phyloP scores from a whole-genome alignment of 2,113 vertebrate species.

The Thinocorus orbignyianus region DNA sequence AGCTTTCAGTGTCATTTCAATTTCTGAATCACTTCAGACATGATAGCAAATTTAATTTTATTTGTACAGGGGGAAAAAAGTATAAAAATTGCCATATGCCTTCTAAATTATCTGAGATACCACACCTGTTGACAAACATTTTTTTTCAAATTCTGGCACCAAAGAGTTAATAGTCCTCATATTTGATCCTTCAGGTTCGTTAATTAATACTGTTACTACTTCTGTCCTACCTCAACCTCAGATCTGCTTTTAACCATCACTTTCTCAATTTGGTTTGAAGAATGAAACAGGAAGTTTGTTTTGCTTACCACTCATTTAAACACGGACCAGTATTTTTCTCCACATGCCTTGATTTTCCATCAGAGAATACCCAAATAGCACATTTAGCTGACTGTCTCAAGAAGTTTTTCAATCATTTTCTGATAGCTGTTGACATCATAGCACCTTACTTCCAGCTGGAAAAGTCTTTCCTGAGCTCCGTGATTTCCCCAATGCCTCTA shows the following conservation, averaged over 20 bases:
- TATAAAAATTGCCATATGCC: background rate
- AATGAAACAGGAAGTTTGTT: background rate
- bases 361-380: background rate
- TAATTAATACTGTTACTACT: background rate
- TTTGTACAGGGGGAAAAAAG: background rate
- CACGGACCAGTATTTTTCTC: background rate
- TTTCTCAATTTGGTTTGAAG: background rate
- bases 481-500: background rate
- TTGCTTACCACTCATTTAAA: background rate
- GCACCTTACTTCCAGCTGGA: background rate
- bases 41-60: conserved; percentile 20
- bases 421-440: background rate
- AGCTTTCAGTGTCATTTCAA: conserved; percentile 19
- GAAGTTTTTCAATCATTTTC: background rate
- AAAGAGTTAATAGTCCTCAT: background rate
- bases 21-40: conserved; percentile 55
- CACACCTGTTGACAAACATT: background rate
- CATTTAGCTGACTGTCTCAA: background rate
- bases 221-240: background rate
- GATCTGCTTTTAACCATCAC: background rate
- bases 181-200: background rate
- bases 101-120: background rate
- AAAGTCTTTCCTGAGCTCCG: background rate
- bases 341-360: background rate
- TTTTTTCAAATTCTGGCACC: background rate